These are phyloP conservation scores for Tortrix viridana DNA, from an alignment of 2,888 invertebrate genomes.

Conservation along the genomic window DNA sequence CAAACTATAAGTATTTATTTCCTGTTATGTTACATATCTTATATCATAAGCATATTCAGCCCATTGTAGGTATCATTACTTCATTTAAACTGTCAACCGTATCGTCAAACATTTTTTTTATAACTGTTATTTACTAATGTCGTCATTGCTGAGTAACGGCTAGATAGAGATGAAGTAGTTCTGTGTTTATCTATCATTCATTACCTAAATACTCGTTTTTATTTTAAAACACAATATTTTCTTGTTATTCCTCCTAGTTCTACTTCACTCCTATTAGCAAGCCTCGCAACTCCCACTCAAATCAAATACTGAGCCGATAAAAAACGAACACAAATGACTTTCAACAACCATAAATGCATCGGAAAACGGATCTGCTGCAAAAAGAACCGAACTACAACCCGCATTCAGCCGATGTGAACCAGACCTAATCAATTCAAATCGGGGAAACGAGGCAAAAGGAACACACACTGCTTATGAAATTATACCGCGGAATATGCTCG, in stretches of 20 bases:
- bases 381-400: conserved; percentile 59
- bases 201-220: too few species aligned
- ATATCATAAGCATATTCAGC: too few species aligned
- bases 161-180: too few species aligned
- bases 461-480: conserved; percentile 81
- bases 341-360: conserved; percentile 55
- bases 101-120: too few species aligned
- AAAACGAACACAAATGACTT: conserved; percentile 42
- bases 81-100: too few species aligned
- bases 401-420: conserved; percentile 73
- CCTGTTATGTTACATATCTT: too few species aligned
- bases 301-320: conserved; percentile 34
- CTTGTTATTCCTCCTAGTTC: conserved; percentile 9
- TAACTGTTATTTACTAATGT: too few species aligned
- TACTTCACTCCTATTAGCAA: conserved; percentile 22
- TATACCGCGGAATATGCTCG: conserved; percentile 76
- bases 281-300: conserved; percentile 17
- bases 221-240: neutral
- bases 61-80: too few species aligned
- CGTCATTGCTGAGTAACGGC: too few species aligned
- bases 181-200: too few species aligned
- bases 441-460: conserved; percentile 75
- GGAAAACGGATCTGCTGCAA: conserved; percentile 55
- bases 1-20: too few species aligned
- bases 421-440: conserved; percentile 82